A percentile compares a stretch with the other conserved stretches of the same genome.
These are phyloP conservation scores for Amazona guildingii DNA, from an alignment of 2,113 vertebrate genomes.

Conservation along the genomic window DNA sequence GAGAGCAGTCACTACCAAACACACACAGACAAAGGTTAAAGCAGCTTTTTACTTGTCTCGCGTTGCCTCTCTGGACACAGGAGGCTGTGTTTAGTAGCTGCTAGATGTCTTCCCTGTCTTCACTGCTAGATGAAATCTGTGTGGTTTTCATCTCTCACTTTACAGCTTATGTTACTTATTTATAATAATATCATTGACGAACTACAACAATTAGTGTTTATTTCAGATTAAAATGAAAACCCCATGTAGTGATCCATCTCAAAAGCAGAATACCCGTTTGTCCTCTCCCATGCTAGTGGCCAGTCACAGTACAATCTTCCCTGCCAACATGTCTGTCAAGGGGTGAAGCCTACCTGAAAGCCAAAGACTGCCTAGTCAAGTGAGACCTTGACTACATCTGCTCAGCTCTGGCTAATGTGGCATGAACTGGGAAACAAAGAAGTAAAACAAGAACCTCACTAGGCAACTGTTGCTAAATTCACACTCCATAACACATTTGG, in stretches of 20 bases:
- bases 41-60: background rate
- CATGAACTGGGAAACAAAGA: background rate
- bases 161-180: background rate
- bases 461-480: background rate
- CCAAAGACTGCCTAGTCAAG: background rate
- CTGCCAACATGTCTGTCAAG: background rate
- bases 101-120: background rate
- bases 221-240: background rate
- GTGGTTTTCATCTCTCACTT: background rate
- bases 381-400: background rate
- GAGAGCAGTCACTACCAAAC: background rate
- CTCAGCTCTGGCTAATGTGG: background rate
- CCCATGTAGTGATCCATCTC: background rate
- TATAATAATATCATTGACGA: background rate
- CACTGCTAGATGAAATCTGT: too few species aligned
- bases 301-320: background rate
- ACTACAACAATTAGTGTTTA: background rate
- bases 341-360: background rate
- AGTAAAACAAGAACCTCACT: background rate
- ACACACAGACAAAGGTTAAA: rapidly evolving
- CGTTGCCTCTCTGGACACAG: background rate
- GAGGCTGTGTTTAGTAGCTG: background rate
- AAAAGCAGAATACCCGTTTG: background rate
- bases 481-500: background rate
- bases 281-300: background rate